Percentiles rank a stretch among this genome's conserved stretches.
These are phyloP conservation scores for Girardinichthys multiradiatus DNA, from an alignment of 2,113 vertebrate species.

Conservation along the genomic window DNA sequence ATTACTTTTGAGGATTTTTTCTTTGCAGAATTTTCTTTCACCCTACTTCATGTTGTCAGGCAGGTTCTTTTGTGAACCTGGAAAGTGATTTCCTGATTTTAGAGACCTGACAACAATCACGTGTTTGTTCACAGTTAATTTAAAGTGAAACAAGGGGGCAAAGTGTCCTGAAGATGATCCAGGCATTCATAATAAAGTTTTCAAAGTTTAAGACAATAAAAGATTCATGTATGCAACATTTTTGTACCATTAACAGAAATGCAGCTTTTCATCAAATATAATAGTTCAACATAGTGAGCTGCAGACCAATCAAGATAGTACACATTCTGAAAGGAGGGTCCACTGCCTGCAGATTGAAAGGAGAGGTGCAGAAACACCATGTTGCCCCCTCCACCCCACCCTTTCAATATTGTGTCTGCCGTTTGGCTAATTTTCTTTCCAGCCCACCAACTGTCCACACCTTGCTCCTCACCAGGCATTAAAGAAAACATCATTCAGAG, in stretches of 20 bases:
- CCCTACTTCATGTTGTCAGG: not conserved
- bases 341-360: not conserved
- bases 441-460: slow-evolving; percentile 33
- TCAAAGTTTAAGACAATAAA: too few relatives aligned
- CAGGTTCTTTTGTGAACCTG: too few relatives aligned
- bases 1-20: too few relatives aligned
- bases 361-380: not conserved
- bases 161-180: too few relatives aligned
- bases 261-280: not conserved
- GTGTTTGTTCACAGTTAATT: not conserved
- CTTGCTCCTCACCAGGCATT: slow-evolving; percentile 46
- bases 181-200: too few relatives aligned
- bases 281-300: too few relatives aligned
- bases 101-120: not conserved
- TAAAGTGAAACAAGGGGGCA: too few relatives aligned
- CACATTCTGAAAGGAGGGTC: not conserved
- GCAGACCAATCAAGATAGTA: too few relatives aligned
- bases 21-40: not conserved
- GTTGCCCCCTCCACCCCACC: not conserved
- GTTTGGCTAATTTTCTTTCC: slow-evolving; percentile 28
- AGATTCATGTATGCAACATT: not conserved
- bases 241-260: not conserved
- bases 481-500: slow-evolving; percentile 62
- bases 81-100: not conserved
- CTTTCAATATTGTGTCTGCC: slow-evolving; percentile 28